Percentiles rank a stretch among this genome's conserved stretches.
Conservation (phyloP, 2,797 vertebrate species). For the Antennarius maculatus region DNA sequence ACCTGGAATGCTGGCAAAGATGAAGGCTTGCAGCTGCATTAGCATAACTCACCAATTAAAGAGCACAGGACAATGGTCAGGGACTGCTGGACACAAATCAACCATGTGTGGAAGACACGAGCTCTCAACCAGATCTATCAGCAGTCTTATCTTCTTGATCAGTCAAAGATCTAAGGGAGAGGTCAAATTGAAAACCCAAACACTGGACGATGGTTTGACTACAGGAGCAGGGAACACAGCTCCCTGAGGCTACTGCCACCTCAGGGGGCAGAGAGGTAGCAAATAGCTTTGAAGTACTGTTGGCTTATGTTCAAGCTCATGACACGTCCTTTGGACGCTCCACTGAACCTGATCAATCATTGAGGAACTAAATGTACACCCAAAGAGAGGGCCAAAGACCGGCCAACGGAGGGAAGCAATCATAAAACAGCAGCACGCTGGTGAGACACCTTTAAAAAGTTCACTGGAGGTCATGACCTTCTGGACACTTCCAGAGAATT, state of each 20-base stretch:
- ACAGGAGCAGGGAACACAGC: conserved; percentile 62
- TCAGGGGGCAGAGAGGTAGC: conserved; percentile 53
- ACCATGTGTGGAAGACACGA: conserved; percentile 67
- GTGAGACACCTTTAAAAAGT: conserved; percentile 16
- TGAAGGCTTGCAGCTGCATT: conserved; percentile 68
- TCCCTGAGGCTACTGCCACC: conserved; percentile 68
- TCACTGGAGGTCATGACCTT: conserved; percentile 25
- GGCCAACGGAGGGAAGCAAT: conserved; percentile 31
- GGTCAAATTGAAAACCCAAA: conserved; percentile 46
- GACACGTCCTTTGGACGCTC: conserved; percentile 72
- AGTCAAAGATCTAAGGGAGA: conserved; percentile 66
- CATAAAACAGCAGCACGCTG: conserved; percentile 36
- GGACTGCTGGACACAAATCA: conserved; percentile 54
- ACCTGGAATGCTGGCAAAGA: conserved; percentile 60
- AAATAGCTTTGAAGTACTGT: conserved; percentile 75
- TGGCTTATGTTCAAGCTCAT: conserved; percentile 74
- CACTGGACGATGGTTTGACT: conserved; percentile 68
- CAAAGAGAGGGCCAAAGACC: conserved; percentile 50
- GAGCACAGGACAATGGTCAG: conserved; percentile 51
- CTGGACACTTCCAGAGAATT: conserved; percentile 18
- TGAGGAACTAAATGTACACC: conserved; percentile 81
- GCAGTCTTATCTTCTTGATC: conserved; percentile 60
- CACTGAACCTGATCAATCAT: conserved; percentile 78
- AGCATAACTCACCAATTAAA: conserved; percentile 56
- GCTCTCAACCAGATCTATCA: conserved; percentile 55